These are phyloP conservation scores for Craniophora ligustri DNA, from an alignment of 2,888 invertebrate species.

Conservation along the genomic window DNA sequence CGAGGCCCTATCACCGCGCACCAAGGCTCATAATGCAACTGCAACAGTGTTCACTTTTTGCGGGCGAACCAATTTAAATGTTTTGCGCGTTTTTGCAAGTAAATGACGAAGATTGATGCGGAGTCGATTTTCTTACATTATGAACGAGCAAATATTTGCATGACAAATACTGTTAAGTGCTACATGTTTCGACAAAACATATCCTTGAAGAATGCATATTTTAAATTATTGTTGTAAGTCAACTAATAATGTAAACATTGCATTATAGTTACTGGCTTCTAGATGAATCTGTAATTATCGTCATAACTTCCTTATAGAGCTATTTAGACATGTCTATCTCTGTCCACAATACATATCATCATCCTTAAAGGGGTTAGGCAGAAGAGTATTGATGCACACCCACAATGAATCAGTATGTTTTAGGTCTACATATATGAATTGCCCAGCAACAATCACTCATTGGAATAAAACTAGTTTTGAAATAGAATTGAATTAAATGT, in stretches of 20 bases:
- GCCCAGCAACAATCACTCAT: too few species aligned
- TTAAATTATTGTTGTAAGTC: not conserved
- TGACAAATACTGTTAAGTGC: not conserved
- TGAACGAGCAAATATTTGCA: constrained; percentile 22
- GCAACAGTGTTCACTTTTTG: constrained; percentile 23
- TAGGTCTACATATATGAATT: too few species aligned
- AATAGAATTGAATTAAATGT: too few species aligned
- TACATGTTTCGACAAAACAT: constrained; percentile 14
- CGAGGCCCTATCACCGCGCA: constrained; percentile 26
- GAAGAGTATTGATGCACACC: too few species aligned
- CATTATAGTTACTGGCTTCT: not conserved
- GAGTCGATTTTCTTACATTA: constrained; percentile 28
- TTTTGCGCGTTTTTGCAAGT: constrained; percentile 33
- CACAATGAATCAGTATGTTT: too few species aligned
- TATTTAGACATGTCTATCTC: too few species aligned
- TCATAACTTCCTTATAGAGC: constrained; percentile 7
- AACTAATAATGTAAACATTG: not conserved
- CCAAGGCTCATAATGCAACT: constrained; percentile 46
- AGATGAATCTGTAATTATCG: constrained; percentile 5
- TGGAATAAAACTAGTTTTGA: too few species aligned
- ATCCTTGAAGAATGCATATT: constrained; percentile 10
- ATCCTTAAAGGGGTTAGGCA: too few species aligned
- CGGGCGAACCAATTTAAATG: constrained; percentile 27
- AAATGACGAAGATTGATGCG: constrained; percentile 41
- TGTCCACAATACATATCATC: too few species aligned